Conservation (phyloP, 2,113 vertebrate species). For the Labeo rohita region DNA sequence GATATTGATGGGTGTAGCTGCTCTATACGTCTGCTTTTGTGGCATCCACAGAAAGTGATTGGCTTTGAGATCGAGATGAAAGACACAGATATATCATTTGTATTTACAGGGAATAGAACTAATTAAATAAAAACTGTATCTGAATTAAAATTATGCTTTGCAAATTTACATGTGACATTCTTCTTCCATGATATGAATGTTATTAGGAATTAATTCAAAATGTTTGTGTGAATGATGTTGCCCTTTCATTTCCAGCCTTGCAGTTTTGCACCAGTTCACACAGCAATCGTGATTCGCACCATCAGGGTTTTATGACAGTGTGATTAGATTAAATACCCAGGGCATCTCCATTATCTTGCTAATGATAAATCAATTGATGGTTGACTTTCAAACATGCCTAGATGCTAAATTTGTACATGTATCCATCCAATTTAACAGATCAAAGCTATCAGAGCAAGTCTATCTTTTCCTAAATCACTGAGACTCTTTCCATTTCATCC, state of each 20-base stretch:
- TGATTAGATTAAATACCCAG: constrained; percentile 14
- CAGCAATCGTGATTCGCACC: background rate
- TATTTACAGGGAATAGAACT: background rate
- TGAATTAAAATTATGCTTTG: background rate
- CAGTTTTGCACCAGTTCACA: background rate
- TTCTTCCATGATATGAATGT: background rate
- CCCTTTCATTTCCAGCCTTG: background rate
- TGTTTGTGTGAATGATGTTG: background rate
- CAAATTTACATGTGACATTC: background rate
- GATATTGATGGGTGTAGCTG: constrained; percentile 37
- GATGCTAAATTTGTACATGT: background rate
- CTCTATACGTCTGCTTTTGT: constrained; percentile 2
- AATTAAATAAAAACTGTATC: constrained; percentile 5
- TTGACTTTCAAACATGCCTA: background rate
- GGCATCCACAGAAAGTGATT: background rate
- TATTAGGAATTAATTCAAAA: background rate
- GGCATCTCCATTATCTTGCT: background rate
- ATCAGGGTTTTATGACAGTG: constrained; percentile 1
- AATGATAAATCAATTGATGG: background rate
- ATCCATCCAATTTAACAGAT: background rate
- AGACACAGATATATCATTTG: background rate
- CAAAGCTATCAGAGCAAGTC: background rate
- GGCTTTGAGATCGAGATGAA: background rate
- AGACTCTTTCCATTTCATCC: background rate
- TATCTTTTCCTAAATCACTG: background rate